Conservation (phyloP, 2,888 invertebrate species). For the Ernsta delagoae region DNA sequence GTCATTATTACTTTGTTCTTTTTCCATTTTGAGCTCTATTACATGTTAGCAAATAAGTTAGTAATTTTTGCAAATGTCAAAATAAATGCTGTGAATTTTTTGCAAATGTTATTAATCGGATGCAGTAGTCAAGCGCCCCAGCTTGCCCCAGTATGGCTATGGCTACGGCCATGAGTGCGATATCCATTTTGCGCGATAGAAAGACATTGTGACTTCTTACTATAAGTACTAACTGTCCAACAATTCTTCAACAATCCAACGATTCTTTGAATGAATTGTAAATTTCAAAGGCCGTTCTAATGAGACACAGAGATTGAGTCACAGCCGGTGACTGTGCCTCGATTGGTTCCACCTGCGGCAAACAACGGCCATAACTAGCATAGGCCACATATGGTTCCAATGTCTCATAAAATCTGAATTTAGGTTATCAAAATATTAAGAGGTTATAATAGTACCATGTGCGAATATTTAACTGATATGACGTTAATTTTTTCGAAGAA, state of each 20-base stretch:
- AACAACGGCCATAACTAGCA: background rate
- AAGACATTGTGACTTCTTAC: too few relatives aligned
- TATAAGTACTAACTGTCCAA: too few relatives aligned
- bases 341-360: background rate
- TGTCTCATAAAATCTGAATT: background rate
- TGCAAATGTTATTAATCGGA: too few relatives aligned
- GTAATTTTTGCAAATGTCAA: too few relatives aligned
- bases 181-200: too few relatives aligned
- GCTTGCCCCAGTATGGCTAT: too few relatives aligned
- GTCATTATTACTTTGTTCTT: background rate
- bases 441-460: background rate
- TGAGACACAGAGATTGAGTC: background rate
- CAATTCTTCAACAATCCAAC: too few relatives aligned
- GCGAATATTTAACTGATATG: background rate
- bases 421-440: background rate
- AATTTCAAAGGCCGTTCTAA: background rate
- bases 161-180: too few relatives aligned
- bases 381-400: background rate
- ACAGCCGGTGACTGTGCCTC: background rate
- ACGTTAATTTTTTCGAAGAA: background rate
- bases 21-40: too few relatives aligned
- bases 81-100: too few relatives aligned
- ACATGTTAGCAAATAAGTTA: background rate
- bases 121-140: too few relatives aligned
- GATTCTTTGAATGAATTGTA: background rate